Evolutionary conservation across 1,140 invertebrate genomes (phyloP).

Genomic region (Trachymyrmex septentrionalis): DNA sequence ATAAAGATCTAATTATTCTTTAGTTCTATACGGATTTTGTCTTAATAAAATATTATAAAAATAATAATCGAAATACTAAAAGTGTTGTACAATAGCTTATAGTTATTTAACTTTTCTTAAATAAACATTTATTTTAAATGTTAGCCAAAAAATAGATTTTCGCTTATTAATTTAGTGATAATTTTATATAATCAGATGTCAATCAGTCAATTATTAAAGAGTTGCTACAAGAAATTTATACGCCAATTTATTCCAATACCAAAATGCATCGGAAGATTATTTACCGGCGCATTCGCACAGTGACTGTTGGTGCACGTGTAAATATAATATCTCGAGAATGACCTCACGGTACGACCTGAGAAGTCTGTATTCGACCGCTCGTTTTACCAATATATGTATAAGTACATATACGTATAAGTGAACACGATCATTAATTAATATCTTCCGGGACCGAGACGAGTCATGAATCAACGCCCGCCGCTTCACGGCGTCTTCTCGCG

Average conservation of each 20-base stretch:
- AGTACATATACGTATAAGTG: constrained; percentile 53
- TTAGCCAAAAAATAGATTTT: not conserved
- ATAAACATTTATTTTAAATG: not conserved
- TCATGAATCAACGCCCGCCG: constrained; percentile 78
- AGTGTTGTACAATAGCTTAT: too few species aligned
- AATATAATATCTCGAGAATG: constrained; percentile 14
- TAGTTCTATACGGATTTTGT: too few species aligned
- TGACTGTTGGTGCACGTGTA: constrained; percentile 20
- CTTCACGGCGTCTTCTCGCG: constrained; percentile 45
- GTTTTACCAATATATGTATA: constrained; percentile 20
- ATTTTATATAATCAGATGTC: not conserved
- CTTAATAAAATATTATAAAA: too few species aligned
- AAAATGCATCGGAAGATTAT: constrained; percentile 7
- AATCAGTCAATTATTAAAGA: constrained; percentile 8
- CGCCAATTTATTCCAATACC: constrained; percentile 1
- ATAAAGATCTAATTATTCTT: too few species aligned
- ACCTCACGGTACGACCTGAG: constrained; percentile 38
- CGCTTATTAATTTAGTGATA: not conserved
- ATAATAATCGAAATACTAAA: too few species aligned
- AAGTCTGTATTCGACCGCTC: constrained; percentile 11
- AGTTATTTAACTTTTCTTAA: too few species aligned
- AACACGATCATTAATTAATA: constrained; percentile 81
- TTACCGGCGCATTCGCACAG: constrained; percentile 25
- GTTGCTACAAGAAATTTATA: not conserved
- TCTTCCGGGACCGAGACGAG: constrained; percentile 77